Evolutionary conservation across 64 coral and sea anemone genomes (phyloP).

Genomic region (Stylophora pistillata): DNA sequence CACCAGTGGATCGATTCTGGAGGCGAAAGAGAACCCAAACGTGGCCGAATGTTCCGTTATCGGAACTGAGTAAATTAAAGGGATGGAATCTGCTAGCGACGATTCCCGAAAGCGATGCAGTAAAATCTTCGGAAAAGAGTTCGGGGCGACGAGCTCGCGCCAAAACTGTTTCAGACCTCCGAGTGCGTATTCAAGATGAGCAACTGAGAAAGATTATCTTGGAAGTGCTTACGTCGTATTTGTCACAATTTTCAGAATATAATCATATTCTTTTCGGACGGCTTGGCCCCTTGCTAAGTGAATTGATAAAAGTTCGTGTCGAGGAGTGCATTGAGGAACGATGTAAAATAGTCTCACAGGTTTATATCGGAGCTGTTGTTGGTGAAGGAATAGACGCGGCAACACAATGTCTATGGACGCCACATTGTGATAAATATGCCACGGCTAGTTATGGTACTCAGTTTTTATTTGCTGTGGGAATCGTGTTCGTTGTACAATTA

Average conservation of each 20-base stretch:
- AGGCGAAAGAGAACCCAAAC: conserved; percentile 34
- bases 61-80: background rate
- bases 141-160: background rate
- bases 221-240: conserved; percentile 64
- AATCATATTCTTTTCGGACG: conserved; percentile 56
- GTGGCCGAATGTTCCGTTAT: conserved; percentile 4
- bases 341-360: conserved; percentile 71
- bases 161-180: background rate
- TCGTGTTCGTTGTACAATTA: conserved; percentile 66
- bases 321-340: conserved; percentile 45
- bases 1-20: conserved; percentile 1
- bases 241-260: conserved; percentile 63
- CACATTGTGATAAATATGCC: conserved; percentile 70
- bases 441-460: conserved; percentile 79
- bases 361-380: conserved; percentile 65
- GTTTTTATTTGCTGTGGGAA: conserved; percentile 68
- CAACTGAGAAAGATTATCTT: conserved; percentile 53
- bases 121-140: conserved; percentile 1
- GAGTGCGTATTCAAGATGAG: conserved; percentile 56
- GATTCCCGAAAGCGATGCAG: conserved; percentile 52
- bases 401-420: conserved; percentile 73
- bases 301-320: conserved; percentile 65
- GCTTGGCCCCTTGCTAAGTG: conserved; percentile 58
- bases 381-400: conserved; percentile 67
- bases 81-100: conserved; percentile 28